phyloP scores from a whole-genome alignment of 2,797 vertebrate species.

The Lithobates sylvaticus region DNA sequence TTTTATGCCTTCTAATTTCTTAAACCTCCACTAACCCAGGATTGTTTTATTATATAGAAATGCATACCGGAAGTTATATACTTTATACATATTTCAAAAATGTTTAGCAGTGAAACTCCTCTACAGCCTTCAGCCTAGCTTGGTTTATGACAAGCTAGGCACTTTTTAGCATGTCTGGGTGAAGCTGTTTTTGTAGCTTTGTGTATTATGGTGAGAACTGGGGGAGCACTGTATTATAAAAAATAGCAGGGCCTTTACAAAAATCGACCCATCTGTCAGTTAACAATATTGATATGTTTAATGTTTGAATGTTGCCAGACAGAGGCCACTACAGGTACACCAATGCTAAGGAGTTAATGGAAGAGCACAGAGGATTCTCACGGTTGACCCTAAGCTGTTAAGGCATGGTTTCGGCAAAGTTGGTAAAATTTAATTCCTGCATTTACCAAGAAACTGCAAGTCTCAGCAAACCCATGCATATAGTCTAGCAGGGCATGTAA shows the following conservation, averaged over 20 bases:
- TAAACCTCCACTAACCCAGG: not conserved
- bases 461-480: not conserved
- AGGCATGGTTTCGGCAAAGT: not conserved
- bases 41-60: not conserved
- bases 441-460: not conserved
- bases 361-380: not conserved
- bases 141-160: too few species aligned
- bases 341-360: not conserved
- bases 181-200: constrained; percentile 15
- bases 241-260: constrained; percentile 14
- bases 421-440: not conserved
- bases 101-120: not conserved
- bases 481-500: not conserved
- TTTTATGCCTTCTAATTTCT: too few species aligned
- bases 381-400: not conserved
- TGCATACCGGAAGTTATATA: not conserved
- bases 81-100: too few species aligned
- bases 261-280: not conserved
- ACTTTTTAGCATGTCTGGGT: not conserved
- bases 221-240: constrained; percentile 33
- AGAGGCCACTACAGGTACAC: not conserved
- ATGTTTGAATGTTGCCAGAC: not conserved
- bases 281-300: not conserved
- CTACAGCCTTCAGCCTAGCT: too few species aligned
- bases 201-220: constrained; percentile 34